Evolutionary conservation across 2,888 invertebrate species (phyloP), one percentile per base, ranked within the genome.

Genomic region (Lasioglossum villosulum): DNA sequence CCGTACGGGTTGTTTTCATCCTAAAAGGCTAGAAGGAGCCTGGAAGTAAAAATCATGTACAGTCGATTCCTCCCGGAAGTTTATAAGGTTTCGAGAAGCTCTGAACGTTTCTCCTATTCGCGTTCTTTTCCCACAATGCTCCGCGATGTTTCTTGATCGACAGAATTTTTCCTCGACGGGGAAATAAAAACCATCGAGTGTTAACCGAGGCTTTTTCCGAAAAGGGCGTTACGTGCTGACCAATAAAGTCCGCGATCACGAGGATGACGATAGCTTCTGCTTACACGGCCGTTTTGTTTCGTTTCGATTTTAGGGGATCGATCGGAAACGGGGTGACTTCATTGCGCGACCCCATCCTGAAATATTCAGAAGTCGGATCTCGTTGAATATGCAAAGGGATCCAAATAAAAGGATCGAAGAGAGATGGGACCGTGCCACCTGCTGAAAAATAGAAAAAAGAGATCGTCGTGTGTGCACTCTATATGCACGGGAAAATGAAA

Each of bases 181-280:
- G 2, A 59, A 59, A 30, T 59, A 27, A 66, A 30, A 34, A 66
- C 19, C 48, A 45, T 1, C 16, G 3, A 45, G 4, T 4, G 45
- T 56, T 8, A 56, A 72, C 52, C 48, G 10, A 4, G 3, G 23
- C n/a, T 6, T 52, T 56, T 56, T 56, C 45, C 45, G 5, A 42
- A 79, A 30, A 23, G 42, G 63, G 52, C 34, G 34, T 27, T 59
- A 39, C 66, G 63, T 83, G 80, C n/a, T 34, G 19, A 80, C 76
- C 72, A 66, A 12, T 19, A 48, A 68, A 48, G 66, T 80, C 68
- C 14, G 12, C 72, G 80, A 80, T 75, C n/a, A 71, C 27, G 39
- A 23, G 66, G 68, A 66, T 19, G 10, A 42, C 56, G 76, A 80
- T 75, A 34, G 12, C 34, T 23, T 19, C 2, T 68, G 56, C 48